These are phyloP conservation scores for honey bee (Apis mellifera) DNA, from an alignment of 1,140 invertebrate genomes.

Conservation along the genomic window DNA sequence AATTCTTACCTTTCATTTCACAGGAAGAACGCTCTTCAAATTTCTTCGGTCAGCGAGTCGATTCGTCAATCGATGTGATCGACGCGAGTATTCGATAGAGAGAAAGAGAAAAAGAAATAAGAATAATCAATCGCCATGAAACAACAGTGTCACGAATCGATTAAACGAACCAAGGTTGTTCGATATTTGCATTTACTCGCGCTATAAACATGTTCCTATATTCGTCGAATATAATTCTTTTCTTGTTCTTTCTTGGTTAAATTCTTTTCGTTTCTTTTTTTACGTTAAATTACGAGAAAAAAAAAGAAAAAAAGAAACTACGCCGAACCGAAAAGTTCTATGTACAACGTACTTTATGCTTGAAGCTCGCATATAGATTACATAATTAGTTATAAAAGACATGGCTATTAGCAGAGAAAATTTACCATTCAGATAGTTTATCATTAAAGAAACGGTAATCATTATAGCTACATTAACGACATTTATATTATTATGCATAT, in stretches of 20 bases:
- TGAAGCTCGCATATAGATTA: slow-evolving; percentile 75
- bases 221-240: slow-evolving; percentile 49
- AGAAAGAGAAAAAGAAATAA: not conserved
- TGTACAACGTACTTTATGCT: slow-evolving; percentile 78
- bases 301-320: slow-evolving; percentile 3
- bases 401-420: slow-evolving; percentile 76
- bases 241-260: not conserved
- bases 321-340: slow-evolving; percentile 70
- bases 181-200: slow-evolving; percentile 69
- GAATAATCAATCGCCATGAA: not conserved
- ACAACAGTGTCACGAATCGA: slow-evolving; percentile 34
- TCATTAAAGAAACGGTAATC: slow-evolving; percentile 79
- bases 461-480: slow-evolving; percentile 80
- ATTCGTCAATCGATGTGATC: not conserved
- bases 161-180: slow-evolving; percentile 48
- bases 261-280: slow-evolving; percentile 3
- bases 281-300: slow-evolving; percentile 28
- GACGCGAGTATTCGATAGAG: no score
- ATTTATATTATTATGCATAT: slow-evolving; percentile 81
- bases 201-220: slow-evolving; percentile 69
- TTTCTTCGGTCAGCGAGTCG: not conserved
- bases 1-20: not conserved
- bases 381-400: slow-evolving; percentile 74
- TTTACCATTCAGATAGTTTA: slow-evolving; percentile 80
- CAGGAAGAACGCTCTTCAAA: not conserved